Base-by-base conservation (phyloP, 2,888 invertebrate species). In the Aethes cnicana region DNA sequence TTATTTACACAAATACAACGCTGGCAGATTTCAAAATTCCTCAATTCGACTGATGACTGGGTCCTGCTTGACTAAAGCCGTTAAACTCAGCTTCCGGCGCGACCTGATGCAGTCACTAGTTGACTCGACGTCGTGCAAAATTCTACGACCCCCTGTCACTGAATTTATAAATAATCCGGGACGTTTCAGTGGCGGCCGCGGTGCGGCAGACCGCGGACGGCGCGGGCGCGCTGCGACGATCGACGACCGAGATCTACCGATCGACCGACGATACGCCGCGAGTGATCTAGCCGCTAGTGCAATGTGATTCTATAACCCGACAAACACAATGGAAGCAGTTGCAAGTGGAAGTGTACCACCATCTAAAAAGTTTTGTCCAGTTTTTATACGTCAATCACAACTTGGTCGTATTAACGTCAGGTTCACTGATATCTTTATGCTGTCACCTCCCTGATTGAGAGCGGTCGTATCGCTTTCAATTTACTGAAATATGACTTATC, bases 131-230 rank as follows among this genome's bases (percentile, higher is more conserved):
- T 79, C 76, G 77, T 82, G 85, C 87, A 75, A 87, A 81, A 81
- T 87, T 81, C 86, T 88, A 84, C 86, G 87, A 88, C 88, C 89
- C 86, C 84, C 81, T 87, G 85, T 87, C 84, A 85, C 81, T 80
- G 79, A 83, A 88, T 87, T 88, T 89, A 89, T 88, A 88, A 88
- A 89, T 89, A 89, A 85, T 86, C 81, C 82, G 81, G 72, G 74
- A 67, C 71, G 86, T 80, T 52, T 52, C 88, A 89, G 88, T 89
- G 90, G 90, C 89, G 86, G 84, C 84, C 79, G 83, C 84, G 84
- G 75, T 77, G 84, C 74, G 85, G 81, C 74, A 74, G 76, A 79
- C 86, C 87, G 87, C 89, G 87, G 86, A 86, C 87, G 83, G 81
- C 87, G 89, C 90, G 91, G 90, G 88, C 90, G 90, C 91, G 84